Base-by-base conservation (phyloP, 2,113 vertebrate species). In the Trinectes maculatus region DNA sequence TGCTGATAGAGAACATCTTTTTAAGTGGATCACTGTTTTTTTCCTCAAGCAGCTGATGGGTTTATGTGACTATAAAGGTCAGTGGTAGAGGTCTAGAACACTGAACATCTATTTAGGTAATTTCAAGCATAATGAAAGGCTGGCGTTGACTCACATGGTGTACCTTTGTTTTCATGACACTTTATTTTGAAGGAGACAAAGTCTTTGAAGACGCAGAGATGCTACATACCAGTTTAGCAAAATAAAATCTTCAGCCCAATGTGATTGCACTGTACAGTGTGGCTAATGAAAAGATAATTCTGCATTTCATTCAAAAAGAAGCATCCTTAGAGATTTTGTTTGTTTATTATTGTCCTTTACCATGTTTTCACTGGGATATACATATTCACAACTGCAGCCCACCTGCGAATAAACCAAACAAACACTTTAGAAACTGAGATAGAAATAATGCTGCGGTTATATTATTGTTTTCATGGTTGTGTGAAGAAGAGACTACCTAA, bases 1-100 rank as follows among this genome's bases (percentile, higher is more conserved):
- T 67, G 58, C 74, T 84, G 78, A 86, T 67, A 55, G 68, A 12
- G 18, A 71, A 74, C 63, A 29, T 71, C 6, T 57, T 72, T 75
- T 61, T 72, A 46, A 77, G 59, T 60, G 56, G 61, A 72, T 63
- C 6, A 2, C 64, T 82, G 72, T 79, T n/a, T 63, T n/a, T 65
- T 78, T 39, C 7, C 1, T 13, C 34, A 40, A 49, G 33, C 15
- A 44, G 37, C 42, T 29, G 13, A 39, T 4, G 47, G 28, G 2
- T 16, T 22, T 69, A 63, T 61, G 29, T 31, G 29, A 31, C 29
- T 31, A 31, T 5, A 61, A 51, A 42, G 42, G 55, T 36, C 19
- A 25, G 31, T 16, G 49, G 34, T 28, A 16, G 34, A 68, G 21
- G 47, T 56, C 33, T 16, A 33, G 65, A 42, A 5, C 22, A 28